phyloP scores from a whole-genome alignment of 2,888 invertebrate species.

The Nasonovia ribisnigri region DNA sequence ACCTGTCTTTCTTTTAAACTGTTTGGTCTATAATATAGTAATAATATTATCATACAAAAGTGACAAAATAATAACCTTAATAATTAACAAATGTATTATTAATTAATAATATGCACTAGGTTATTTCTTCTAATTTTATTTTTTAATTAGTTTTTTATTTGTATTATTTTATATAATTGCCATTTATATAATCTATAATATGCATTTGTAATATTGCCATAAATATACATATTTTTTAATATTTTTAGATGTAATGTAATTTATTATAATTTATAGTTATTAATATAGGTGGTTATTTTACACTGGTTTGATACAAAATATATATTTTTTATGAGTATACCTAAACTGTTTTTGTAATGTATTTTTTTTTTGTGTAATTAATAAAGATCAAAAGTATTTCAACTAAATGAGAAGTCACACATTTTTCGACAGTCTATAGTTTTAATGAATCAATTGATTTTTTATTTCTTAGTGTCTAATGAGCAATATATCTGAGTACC shows the following conservation, averaged over 20 bases:
- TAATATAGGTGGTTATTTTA: not conserved
- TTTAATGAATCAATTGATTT: not conserved
- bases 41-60: not conserved
- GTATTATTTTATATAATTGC: not conserved
- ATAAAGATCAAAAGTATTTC: not conserved
- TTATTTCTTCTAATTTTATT: not conserved
- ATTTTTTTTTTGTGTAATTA: not conserved
- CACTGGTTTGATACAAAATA: not conserved
- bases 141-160: not conserved
- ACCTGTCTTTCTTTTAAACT: no score
- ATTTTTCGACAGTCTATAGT: not conserved
- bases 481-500: not conserved
- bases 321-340: not conserved
- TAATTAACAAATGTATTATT: not conserved
- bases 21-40: no score
- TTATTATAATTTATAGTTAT: not conserved
- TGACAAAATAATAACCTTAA: not conserved
- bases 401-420: not conserved
- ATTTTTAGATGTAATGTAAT: not conserved
- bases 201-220: not conserved
- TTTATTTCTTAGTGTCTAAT: not conserved
- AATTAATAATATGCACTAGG: not conserved
- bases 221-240: not conserved
- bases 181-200: not conserved
- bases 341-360: not conserved